phyloP scores from a whole-genome alignment of 2,888 invertebrate genomes.

The Harpagoxenus sublaevis region DNA sequence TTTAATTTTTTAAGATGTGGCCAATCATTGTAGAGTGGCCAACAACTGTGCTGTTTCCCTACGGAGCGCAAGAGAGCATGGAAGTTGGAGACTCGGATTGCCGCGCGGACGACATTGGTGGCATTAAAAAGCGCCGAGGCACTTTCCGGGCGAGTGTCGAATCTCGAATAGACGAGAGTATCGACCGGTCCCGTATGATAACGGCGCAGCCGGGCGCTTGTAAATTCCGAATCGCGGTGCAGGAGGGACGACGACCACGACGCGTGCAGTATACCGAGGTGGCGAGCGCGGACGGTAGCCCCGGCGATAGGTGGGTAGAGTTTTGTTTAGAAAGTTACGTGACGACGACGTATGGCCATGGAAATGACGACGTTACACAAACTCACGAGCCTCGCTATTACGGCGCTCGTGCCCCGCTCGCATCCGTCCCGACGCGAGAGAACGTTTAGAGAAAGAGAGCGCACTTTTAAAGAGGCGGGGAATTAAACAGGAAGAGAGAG shows the following conservation, averaged over 20 bases:
- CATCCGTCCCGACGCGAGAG: constrained; percentile 5
- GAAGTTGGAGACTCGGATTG: neutral
- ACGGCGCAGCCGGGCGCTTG: constrained; percentile 56
- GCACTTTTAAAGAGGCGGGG: neutral
- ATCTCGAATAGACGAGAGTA: constrained; percentile 56
- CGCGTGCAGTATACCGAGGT: constrained; percentile 33
- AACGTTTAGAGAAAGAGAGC: constrained; percentile 16
- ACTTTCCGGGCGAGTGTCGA: constrained; percentile 32
- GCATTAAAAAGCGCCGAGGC: constrained; percentile 9
- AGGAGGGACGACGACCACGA: neutral
- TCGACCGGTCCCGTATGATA: constrained; percentile 75
- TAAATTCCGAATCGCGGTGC: constrained; percentile 56
- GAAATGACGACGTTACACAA: constrained; percentile 78
- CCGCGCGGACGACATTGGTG: neutral
- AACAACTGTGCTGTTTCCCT: too few species aligned
- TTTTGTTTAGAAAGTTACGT: constrained; percentile 81
- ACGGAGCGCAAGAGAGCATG: too few species aligned
- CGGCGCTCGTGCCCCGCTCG: constrained; percentile 39
- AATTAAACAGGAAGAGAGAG: neutral
- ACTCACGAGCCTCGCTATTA: constrained; percentile 63
- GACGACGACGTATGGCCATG: constrained; percentile 77
- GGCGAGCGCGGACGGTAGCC: neutral
- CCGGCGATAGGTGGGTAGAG: constrained; percentile 51
- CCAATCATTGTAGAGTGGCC: too few species aligned
- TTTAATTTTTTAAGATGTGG: too few species aligned